These are phyloP conservation scores for Anagyrus pseudococci DNA, from an alignment of 2,888 invertebrate genomes.

Conservation along the genomic window DNA sequence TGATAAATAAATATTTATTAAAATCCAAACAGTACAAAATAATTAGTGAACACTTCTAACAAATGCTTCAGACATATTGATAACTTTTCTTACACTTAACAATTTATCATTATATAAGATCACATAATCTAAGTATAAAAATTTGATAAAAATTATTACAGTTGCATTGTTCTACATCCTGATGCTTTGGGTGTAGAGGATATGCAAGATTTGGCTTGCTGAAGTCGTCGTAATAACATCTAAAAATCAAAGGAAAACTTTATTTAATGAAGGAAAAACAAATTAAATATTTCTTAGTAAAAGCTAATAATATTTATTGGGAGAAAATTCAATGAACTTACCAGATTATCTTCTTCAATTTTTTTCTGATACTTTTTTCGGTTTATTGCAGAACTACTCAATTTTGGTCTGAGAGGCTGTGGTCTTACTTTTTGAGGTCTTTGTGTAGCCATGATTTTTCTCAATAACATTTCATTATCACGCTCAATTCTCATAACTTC, in stretches of 20 bases:
- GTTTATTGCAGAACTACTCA: conserved; percentile 63
- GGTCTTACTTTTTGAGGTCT: conserved; percentile 45
- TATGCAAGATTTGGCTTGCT: conserved; percentile 52
- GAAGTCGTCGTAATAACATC: conserved; percentile 52
- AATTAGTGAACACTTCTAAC: conserved; percentile 3
- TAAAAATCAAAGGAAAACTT: conserved; percentile 38
- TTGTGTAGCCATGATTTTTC: conserved; percentile 59
- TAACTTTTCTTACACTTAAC: neutral
- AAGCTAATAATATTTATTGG: too few relatives aligned
- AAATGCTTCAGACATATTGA: neutral
- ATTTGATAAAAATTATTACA: conserved; percentile 36
- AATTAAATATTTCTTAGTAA: neutral
- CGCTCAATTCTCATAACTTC: conserved; percentile 61
- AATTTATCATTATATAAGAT: conserved; percentile 11
- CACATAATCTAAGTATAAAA: neutral
- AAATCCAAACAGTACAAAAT: conserved; percentile 8
- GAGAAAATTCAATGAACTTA: conserved; percentile 47
- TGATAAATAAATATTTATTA: neutral
- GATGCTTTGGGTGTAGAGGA: conserved; percentile 40
- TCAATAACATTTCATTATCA: conserved; percentile 61
- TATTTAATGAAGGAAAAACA: neutral
- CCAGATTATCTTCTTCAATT: conserved; percentile 65
- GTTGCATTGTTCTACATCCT: conserved; percentile 48
- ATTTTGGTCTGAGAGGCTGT: conserved; percentile 39
- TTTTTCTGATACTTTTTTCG: conserved; percentile 62